Conservation (phyloP, 2,113 vertebrate genomes). For the Gulo gulo region DNA sequence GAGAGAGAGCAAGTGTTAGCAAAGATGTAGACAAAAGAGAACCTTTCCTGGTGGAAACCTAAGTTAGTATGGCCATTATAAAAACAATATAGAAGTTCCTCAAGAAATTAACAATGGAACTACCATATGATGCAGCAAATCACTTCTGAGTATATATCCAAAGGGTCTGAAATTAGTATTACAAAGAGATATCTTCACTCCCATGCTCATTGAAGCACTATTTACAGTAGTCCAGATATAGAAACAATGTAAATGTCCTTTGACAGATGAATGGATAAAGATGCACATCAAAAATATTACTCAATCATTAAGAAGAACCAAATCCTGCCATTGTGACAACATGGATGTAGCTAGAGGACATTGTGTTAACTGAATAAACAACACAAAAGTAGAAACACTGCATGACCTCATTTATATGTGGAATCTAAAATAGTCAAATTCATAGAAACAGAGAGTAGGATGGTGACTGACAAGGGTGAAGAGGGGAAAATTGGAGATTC, state of each 20-base stretch:
- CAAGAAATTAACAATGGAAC: neutral
- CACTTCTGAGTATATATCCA: neutral
- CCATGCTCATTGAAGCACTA: neutral
- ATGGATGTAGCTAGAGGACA: neutral
- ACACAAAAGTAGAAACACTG: neutral
- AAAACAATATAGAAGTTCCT: no score
- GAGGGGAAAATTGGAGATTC: neutral
- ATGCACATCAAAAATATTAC: neutral
- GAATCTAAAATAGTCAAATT: neutral
- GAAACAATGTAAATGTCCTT: neutral
- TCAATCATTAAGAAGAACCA: neutral
- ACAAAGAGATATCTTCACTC: neutral
- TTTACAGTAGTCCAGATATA: neutral
- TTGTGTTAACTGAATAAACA: neutral
- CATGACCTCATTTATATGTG: neutral
- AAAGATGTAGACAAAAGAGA: neutral
- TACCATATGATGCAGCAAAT: neutral
- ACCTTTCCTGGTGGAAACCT: neutral
- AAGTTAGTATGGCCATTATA: neutral
- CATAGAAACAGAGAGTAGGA: neutral
- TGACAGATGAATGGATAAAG: neutral
- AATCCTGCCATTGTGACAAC: neutral
- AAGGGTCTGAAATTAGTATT: neutral
- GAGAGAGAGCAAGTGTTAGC: neutral
- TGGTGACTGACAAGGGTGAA: no score